Percentiles rank a stretch among this genome's conserved stretches.
phyloP scores from a whole-genome alignment of 2,797 vertebrate genomes.

The Sternarchorhynchus goeldii region DNA sequence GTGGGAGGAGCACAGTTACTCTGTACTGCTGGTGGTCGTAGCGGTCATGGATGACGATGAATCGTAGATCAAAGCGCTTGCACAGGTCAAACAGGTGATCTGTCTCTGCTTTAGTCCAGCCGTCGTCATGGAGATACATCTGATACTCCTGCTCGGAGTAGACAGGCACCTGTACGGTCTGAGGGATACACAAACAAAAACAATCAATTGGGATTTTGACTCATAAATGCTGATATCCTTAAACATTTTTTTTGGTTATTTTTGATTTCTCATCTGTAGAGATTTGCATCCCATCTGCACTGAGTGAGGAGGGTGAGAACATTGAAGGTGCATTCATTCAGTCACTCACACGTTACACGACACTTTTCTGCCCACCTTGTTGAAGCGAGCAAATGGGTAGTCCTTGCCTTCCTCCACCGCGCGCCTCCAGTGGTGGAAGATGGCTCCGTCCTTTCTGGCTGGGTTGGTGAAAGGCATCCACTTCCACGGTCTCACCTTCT shows the following conservation, averaged over 20 bases:
- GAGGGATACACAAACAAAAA: neutral
- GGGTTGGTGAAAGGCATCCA: slow-evolving; percentile 99
- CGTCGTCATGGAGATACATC: slow-evolving; percentile 95
- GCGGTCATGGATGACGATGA: slow-evolving; percentile 93
- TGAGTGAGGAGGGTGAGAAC: too few species aligned
- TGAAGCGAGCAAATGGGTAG: slow-evolving; percentile 97
- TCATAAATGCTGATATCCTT: too few species aligned
- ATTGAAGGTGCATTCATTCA: too few species aligned
- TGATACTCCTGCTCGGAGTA: slow-evolving; percentile 99
- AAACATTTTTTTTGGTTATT: neutral
- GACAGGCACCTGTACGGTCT: slow-evolving; percentile 96
- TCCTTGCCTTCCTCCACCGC: slow-evolving; percentile 97
- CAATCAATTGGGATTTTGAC: too few species aligned
- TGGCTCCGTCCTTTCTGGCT: slow-evolving; percentile 93
- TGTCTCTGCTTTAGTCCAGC: slow-evolving; percentile 98
- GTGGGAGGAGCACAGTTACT: slow-evolving; percentile 69
- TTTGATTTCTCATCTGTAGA: neutral
- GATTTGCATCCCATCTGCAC: neutral
- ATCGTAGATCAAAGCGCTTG: slow-evolving; percentile 96
- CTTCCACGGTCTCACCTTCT: slow-evolving; percentile 97
- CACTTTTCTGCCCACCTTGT: slow-evolving; percentile 80
- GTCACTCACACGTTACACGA: too few species aligned
- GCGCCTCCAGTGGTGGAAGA: slow-evolving; percentile 98
- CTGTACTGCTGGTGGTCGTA: slow-evolving; percentile 98
- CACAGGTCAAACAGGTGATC: slow-evolving; percentile 98